Evolutionary conservation across 2,797 vertebrate species (phyloP).

Genomic region (Sebastes taczanowskii): DNA sequence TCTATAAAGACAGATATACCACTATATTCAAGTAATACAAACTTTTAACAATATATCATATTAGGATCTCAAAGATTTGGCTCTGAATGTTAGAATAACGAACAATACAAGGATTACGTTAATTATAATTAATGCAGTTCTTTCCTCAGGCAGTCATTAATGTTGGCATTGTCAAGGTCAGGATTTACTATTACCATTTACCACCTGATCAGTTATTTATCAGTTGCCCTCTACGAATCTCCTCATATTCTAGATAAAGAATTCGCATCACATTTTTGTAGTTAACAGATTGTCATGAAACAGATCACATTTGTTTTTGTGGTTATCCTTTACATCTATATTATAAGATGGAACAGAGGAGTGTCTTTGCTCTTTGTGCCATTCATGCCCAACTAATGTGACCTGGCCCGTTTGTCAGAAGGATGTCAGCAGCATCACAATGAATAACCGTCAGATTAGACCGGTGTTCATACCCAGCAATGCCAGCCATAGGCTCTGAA

Average conservation of each 20-base stretch:
- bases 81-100: background rate
- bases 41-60: background rate
- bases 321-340: background rate
- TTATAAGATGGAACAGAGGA: background rate
- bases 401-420: conserved; percentile 44
- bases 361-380: conserved; percentile 2
- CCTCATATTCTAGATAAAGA: background rate
- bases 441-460: conserved; percentile 48
- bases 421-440: conserved; percentile 50
- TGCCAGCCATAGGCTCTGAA: background rate
- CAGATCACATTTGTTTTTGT: background rate
- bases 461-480: background rate
- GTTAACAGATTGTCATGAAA: background rate
- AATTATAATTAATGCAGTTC: background rate
- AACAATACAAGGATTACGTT: background rate
- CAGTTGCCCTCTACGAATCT: background rate
- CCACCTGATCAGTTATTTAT: background rate
- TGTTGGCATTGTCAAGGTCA: background rate
- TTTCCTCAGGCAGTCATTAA: background rate
- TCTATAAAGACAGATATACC: background rate
- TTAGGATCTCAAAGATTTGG: background rate
- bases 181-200: conserved; percentile 1
- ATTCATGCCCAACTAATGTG: conserved; percentile 21
- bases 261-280: background rate
- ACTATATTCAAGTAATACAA: background rate